Evolutionary conservation across 2,888 invertebrate species (phyloP).

Genomic region (Limnephilus lunatus): DNA sequence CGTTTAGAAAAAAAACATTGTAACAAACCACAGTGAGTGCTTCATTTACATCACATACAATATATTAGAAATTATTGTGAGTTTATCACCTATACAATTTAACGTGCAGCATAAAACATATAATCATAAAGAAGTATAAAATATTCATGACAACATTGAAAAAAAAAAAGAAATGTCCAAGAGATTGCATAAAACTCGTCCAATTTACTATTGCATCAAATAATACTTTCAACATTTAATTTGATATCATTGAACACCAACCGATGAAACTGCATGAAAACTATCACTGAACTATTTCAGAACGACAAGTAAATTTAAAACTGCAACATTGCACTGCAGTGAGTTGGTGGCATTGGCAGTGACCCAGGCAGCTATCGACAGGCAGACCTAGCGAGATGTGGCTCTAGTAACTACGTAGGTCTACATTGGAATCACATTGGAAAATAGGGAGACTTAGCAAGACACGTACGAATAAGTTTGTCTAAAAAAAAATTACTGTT

Average conservation of each 20-base stretch:
- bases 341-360: neutral
- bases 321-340: neutral
- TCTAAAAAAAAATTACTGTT: too few relatives aligned
- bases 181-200: too few relatives aligned
- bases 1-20: too few relatives aligned
- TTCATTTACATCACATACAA: neutral
- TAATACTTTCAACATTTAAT: too few relatives aligned
- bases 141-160: neutral
- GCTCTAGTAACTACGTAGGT: neutral
- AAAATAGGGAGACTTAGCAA: too few relatives aligned
- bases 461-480: too few relatives aligned
- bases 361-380: neutral
- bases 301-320: neutral
- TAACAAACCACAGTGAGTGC: too few relatives aligned
- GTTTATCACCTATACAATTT: neutral
- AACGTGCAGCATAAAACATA: neutral
- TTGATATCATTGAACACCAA: too few relatives aligned
- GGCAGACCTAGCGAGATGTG: neutral
- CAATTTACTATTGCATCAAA: too few relatives aligned
- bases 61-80: neutral
- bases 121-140: neutral
- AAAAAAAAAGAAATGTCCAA: too few relatives aligned
- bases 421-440: neutral
- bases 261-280: neutral
- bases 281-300: neutral